phyloP scores from a whole-genome alignment of 2,113 vertebrate species.

The Poecile atricapillus region DNA sequence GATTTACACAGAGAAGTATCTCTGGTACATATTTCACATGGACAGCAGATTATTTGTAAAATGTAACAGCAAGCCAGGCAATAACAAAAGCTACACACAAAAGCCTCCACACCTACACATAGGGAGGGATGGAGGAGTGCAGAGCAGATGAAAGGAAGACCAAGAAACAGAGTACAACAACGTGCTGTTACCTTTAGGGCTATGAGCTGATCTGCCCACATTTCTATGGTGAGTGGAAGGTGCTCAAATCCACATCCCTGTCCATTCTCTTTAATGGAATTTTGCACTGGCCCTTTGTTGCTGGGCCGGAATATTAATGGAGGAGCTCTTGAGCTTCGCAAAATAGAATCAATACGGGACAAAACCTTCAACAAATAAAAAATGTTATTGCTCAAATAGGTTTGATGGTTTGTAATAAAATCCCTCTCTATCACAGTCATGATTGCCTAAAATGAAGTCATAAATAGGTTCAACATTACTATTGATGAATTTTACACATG shows the following conservation, averaged over 20 bases:
- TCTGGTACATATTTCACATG: background rate
- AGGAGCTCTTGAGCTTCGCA: conserved; percentile 74
- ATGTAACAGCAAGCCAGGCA: background rate
- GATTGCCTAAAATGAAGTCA: background rate
- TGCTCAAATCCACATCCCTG: conserved; percentile 72
- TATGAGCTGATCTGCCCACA: conserved; percentile 84
- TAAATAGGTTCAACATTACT: background rate
- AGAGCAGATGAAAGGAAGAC: background rate
- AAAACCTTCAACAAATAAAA: conserved; percentile 73
- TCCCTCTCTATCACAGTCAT: background rate
- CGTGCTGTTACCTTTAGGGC: conserved; percentile 74
- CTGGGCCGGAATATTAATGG: conserved; percentile 64
- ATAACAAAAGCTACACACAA: background rate
- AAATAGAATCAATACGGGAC: conserved; percentile 70
- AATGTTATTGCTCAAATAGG: background rate
- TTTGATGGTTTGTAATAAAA: background rate
- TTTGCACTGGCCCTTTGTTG: conserved; percentile 49
- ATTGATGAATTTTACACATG: background rate
- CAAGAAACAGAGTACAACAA: background rate
- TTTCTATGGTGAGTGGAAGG: conserved; percentile 77
- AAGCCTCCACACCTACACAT: accelerated
- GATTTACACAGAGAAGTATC: background rate
- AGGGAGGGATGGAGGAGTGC: background rate
- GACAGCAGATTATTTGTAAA: background rate
- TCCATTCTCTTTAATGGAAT: background rate